Evolutionary conservation across 2,113 vertebrate species (phyloP).

Genomic region (Condylura cristata): DNA sequence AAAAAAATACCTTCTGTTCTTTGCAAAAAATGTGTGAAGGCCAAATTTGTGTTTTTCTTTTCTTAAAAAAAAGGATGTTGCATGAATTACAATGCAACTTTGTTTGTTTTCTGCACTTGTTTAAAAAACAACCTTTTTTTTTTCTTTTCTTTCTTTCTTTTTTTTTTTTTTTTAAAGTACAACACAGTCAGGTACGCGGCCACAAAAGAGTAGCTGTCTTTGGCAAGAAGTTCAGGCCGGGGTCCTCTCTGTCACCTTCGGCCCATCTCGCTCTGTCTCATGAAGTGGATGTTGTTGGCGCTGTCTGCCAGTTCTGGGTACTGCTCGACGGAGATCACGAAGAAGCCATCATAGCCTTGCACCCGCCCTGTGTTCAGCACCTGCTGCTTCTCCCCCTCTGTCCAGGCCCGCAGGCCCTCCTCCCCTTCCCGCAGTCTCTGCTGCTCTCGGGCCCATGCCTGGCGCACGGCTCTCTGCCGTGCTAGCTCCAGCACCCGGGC

Average conservation of each 20-base stretch:
- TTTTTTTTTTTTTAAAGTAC: slow-evolving; percentile 78
- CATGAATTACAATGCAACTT: slow-evolving; percentile 92
- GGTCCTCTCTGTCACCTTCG: slow-evolving; percentile 97
- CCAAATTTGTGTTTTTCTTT: slow-evolving; percentile 85
- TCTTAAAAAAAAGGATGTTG: slow-evolving; percentile 87
- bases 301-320: slow-evolving; percentile 99
- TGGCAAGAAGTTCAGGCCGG: slow-evolving; percentile 94
- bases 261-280: slow-evolving; percentile 99
- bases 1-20: slow-evolving; percentile 87
- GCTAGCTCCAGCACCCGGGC: slow-evolving; percentile 94
- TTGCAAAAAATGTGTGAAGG: slow-evolving; percentile 90
- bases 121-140: slow-evolving; percentile 82
- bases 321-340: slow-evolving; percentile 96
- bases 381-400: slow-evolving; percentile 97
- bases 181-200: slow-evolving; percentile 93
- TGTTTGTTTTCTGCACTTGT: slow-evolving; percentile 83
- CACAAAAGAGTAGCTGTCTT: slow-evolving; percentile 98
- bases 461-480: slow-evolving; percentile 91
- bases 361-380: slow-evolving; percentile 93
- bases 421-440: slow-evolving; percentile 97
- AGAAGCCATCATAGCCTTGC: slow-evolving; percentile 97
- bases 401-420: slow-evolving; percentile 96
- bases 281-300: slow-evolving; percentile 97
- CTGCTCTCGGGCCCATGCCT: slow-evolving; percentile 94
- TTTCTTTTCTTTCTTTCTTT: background rate